These are phyloP conservation scores for Lamellibrachia satsuma DNA, from an alignment of 2,888 invertebrate genomes.

Conservation along the genomic window DNA sequence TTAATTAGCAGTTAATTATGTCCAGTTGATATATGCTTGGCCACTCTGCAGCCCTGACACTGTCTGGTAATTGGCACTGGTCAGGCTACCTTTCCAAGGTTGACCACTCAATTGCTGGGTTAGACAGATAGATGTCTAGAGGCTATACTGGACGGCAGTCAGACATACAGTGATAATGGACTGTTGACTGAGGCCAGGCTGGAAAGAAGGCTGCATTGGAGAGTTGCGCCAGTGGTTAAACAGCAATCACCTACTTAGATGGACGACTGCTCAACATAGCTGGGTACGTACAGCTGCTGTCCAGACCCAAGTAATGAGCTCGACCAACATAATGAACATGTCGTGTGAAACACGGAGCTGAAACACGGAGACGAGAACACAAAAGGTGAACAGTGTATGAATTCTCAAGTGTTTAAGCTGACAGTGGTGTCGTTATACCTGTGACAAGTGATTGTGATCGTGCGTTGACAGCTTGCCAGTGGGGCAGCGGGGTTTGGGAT, in stretches of 20 bases:
- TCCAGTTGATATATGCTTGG: background rate
- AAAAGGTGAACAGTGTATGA: background rate
- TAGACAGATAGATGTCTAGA: background rate
- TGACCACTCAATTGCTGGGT: background rate
- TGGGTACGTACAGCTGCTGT: background rate
- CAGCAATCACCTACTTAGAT: background rate
- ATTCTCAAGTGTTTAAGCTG: conserved; percentile 2
- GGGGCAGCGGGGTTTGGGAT: background rate
- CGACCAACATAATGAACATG: background rate
- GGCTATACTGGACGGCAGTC: background rate
- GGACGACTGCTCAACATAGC: background rate
- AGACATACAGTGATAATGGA: background rate
- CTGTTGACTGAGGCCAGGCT: background rate
- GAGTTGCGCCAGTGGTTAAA: no score
- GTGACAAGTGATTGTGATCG: background rate
- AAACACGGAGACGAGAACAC: background rate
- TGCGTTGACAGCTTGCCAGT: background rate
- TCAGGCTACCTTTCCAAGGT: background rate
- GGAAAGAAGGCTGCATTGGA: no score
- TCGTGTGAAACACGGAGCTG: background rate
- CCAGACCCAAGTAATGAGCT: background rate
- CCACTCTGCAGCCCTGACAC: background rate
- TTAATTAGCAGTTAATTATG: conserved; percentile 10
- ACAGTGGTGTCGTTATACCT: background rate
- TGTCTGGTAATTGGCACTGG: background rate